These are phyloP conservation scores for Etheostoma perlongum DNA, from an alignment of 2,797 vertebrate species.

Conservation along the genomic window DNA sequence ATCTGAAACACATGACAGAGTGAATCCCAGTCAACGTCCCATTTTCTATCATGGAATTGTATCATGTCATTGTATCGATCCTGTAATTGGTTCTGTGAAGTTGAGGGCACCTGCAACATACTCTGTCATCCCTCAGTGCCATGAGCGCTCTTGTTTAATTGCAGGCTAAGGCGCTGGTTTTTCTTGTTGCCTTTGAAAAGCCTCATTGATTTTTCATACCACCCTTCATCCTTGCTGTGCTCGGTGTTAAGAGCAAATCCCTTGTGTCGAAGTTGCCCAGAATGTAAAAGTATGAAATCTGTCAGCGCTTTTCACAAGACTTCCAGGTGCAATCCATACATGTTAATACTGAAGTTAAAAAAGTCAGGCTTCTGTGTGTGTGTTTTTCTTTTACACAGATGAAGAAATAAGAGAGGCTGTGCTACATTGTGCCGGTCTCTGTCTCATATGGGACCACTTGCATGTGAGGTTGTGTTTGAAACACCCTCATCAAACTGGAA, in stretches of 20 bases:
- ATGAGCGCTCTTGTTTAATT: constrained; percentile 81
- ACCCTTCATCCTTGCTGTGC: constrained; percentile 76
- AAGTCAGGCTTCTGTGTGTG: constrained; percentile 28
- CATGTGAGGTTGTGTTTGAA: constrained; percentile 35
- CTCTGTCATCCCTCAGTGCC: constrained; percentile 74
- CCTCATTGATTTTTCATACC: constrained; percentile 83
- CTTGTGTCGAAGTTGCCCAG: constrained; percentile 68
- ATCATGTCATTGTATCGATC: constrained; percentile 81
- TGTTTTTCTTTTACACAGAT: constrained; percentile 45
- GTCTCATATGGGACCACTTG: constrained; percentile 21
- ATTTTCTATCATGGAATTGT: constrained; percentile 76
- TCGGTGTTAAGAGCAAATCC: constrained; percentile 77
- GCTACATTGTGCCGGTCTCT: constrained; percentile 9
- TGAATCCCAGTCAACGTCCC: constrained; percentile 46
- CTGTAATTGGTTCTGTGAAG: constrained; percentile 79
- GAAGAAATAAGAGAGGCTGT: constrained; percentile 31
- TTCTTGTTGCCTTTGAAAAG: constrained; percentile 84
- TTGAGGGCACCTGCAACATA: constrained; percentile 74
- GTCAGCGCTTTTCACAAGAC: constrained; percentile 69
- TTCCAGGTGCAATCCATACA: constrained; percentile 73
- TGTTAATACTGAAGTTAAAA: constrained; percentile 55
- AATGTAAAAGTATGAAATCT: constrained; percentile 78
- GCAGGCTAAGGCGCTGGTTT: constrained; percentile 76
- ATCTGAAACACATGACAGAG: constrained; percentile 60
- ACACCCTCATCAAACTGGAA: constrained; percentile 15